Base-by-base conservation (phyloP, 2,797 vertebrate species). In the Channa striata region DNA sequence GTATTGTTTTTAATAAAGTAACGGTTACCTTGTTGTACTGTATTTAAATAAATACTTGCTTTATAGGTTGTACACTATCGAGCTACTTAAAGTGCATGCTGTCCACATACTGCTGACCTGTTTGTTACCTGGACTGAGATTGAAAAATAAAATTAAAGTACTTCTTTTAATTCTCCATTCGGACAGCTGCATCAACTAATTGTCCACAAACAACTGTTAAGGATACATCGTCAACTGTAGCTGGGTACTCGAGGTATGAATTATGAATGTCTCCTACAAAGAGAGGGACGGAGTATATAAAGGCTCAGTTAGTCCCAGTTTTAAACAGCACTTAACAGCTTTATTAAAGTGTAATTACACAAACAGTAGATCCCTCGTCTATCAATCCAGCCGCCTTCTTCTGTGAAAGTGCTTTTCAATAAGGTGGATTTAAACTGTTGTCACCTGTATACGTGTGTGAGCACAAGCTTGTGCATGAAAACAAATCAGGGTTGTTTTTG, bases 321-420 rank as follows among this genome's bases (percentile, higher is more conserved):
- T 50, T 54, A 16, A 23, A 23, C 33, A 36, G 14, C 17, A 23
- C 16, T 49, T 14, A 68, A 52, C n/a, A 64, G 12, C 3, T 52
- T 8, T 40, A 30, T 40, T 16, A 51, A 12, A 42, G 11, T 14
- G 20, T 17, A 13, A 57, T 48, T 21, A 48, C n/a, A 68, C 11
- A 63, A 17, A 1, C 4, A 40, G n/a, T 59, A 11, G 14, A 20
- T 21, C 4, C 4, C 6, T 33, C 30, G 7, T 40, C 37, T 19
- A 6, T 36, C 17, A 34, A 49, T 11, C 12, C 39, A 58, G 14
- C 46, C 42, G 30, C 19, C 11, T 58, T 54, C 33, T 46, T 34
- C 51, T 60, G 50, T 72, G 23, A 63, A 60, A 62, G 52, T 76
- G 74, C 20, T 48, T 80, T 64, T 60, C 50, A 50, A 3, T 72